Conservation (phyloP, 2,113 vertebrate species). For the Phylloscopus trochilus region DNA sequence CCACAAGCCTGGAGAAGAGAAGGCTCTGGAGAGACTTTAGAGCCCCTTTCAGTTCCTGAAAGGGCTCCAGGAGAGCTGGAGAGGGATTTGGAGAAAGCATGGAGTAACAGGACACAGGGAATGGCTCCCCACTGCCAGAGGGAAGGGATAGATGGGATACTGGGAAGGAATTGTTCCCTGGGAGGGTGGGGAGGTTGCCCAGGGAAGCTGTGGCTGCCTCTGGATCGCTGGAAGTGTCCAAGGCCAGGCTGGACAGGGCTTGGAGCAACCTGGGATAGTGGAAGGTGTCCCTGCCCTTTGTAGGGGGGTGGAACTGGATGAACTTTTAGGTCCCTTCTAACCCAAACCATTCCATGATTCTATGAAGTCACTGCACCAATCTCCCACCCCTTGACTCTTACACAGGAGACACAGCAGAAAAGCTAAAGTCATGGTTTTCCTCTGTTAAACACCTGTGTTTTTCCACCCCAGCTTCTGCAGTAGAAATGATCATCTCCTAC, state of each 20-base stretch:
- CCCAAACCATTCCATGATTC: not conserved
- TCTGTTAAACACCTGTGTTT: not conserved
- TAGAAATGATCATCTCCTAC: not conserved
- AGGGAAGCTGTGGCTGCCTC: not conserved
- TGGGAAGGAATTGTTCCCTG: accelerated
- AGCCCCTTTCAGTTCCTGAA: not conserved
- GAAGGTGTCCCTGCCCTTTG: not conserved
- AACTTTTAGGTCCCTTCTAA: not conserved
- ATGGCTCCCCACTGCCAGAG: not conserved
- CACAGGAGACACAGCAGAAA: not conserved
- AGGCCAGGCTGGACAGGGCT: accelerated
- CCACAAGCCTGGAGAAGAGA: not conserved
- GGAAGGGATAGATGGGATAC: not conserved
- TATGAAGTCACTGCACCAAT: not conserved
- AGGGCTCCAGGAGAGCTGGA: not conserved
- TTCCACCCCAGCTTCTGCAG: not conserved
- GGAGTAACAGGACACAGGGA: not conserved
- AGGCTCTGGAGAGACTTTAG: accelerated
- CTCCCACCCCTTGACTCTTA: not conserved
- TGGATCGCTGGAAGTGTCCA: not conserved
- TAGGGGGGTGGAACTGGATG: accelerated
- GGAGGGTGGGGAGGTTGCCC: not conserved
- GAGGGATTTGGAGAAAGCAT: accelerated
- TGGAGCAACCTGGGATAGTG: accelerated
- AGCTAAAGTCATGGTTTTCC: not conserved